A percentile compares a stretch with the other conserved stretches of the same genome.
These are phyloP conservation scores for Drosophila neutralis DNA, from an alignment of 2,888 invertebrate genomes.

Conservation along the genomic window DNA sequence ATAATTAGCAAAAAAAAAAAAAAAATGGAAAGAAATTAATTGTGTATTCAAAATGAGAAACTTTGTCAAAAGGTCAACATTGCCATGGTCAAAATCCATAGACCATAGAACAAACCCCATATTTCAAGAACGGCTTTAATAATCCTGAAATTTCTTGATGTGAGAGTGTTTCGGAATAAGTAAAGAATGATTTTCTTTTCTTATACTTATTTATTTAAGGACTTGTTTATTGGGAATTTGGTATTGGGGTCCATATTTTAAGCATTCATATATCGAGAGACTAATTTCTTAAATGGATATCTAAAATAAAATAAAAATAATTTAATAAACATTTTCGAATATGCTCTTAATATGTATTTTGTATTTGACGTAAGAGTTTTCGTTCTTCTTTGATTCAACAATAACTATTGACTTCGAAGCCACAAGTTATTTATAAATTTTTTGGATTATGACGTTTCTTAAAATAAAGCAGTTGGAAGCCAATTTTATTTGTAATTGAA, in stretches of 20 bases:
- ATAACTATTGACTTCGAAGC: background rate
- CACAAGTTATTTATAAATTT: background rate
- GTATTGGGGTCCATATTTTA: background rate
- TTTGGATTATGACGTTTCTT: background rate
- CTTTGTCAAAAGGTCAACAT: no score
- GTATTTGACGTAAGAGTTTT: background rate
- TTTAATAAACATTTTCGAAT: no score
- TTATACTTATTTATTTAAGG: background rate
- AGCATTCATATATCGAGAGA: background rate
- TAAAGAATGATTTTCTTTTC: background rate
- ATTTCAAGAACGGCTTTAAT: background rate
- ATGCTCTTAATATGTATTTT: background rate
- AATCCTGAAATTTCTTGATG: background rate
- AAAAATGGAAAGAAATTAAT: no score
- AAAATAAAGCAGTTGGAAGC: background rate
- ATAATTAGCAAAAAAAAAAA: no score
- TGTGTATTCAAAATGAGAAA: no score
- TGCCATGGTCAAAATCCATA: background rate
- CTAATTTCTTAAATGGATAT: background rate
- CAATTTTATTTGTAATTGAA: background rate
- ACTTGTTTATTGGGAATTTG: background rate
- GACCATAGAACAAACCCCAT: background rate
- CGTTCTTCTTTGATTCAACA: background rate
- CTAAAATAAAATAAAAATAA: background rate
- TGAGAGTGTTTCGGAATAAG: background rate